Evolutionary conservation across 2,888 invertebrate genomes (phyloP), one percentile per base, ranked within the genome.

Genomic region (Deilephila elpenor): DNA sequence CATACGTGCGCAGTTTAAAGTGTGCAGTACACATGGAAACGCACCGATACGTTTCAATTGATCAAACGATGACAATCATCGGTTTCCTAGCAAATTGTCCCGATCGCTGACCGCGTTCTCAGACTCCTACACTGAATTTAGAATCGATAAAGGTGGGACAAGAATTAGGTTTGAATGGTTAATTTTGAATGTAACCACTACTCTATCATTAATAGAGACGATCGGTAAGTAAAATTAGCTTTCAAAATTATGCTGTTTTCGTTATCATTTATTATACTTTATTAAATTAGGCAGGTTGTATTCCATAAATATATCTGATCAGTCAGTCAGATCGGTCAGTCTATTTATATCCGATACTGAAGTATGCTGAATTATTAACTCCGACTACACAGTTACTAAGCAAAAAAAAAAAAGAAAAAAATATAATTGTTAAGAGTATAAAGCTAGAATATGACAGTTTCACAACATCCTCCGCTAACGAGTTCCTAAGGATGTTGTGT

Each of bases 81-180:
- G 60, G 80, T 80, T 83, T 84, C 86, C 83, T 83, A 81, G 73
- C 76, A 71, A 77, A 77, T 79, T 78, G 78, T 75, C 75, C 71
- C 56, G 78, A 80, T 77, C 77, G 75, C 59, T 80, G 84, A 80
- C 85, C 84, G 80, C 74, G 73, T 80, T 83, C 77, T 51, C 70
- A 29, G 61, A 62, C 8, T 61, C 62, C 70, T 64, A 70, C 70
- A 51, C 34, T 61, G 51, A 64, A 67, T 59, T 34, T 59, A 59
- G 19, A 25, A 32, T 37, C 20, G 6, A 5, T 11, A 3, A 29
- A 29, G 0, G 7, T 34, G 34, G 20, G n/a, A 7, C 20, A 11
- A 17, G 20, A 56, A n/a, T 7, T n/a, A 17, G 17, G 5, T 56
- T n/a, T 1, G 25, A 25, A 25, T 25, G 25, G 25, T 56, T 17